A percentile compares a stretch with the other conserved stretches of the same genome.
Evolutionary conservation across 2,888 invertebrate genomes (phyloP).

Genomic region (Odontomyia ornata): DNA sequence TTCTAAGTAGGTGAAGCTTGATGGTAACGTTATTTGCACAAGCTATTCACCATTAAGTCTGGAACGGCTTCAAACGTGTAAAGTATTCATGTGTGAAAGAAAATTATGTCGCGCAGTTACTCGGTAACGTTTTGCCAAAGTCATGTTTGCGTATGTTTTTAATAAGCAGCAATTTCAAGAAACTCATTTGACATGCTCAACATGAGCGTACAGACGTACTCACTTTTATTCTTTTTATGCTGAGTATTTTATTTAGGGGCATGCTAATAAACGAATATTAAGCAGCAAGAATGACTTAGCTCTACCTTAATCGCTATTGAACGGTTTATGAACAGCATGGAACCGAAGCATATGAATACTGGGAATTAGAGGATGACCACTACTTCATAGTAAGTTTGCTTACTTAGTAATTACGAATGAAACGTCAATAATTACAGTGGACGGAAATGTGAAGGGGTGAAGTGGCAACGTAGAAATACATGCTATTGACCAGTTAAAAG

Average conservation of each 20-base stretch:
- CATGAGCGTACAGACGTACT: too few relatives aligned
- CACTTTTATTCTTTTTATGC: too few relatives aligned
- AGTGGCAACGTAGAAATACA: too few relatives aligned
- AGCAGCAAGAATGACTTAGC: not conserved
- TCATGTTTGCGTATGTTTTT: not conserved
- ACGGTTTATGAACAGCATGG: not conserved
- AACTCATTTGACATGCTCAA: not conserved
- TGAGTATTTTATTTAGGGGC: not conserved
- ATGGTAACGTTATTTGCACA: too few relatives aligned
- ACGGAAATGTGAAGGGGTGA: not conserved
- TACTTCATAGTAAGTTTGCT: not conserved
- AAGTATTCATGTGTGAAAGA: too few relatives aligned
- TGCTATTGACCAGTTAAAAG: too few relatives aligned
- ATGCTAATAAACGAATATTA: constrained; percentile 10
- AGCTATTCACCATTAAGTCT: not conserved
- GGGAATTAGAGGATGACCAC: not conserved
- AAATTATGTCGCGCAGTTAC: too few relatives aligned
- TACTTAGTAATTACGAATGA: not conserved
- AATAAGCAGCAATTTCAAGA: not conserved
- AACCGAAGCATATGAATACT: not conserved
- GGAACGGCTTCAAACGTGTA: not conserved
- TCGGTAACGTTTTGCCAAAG: too few relatives aligned
- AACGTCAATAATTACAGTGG: not conserved
- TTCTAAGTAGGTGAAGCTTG: not conserved
- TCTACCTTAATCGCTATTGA: not conserved